phyloP scores from a whole-genome alignment of 2,888 invertebrate species.

The Rhogogaster chlorosoma region DNA sequence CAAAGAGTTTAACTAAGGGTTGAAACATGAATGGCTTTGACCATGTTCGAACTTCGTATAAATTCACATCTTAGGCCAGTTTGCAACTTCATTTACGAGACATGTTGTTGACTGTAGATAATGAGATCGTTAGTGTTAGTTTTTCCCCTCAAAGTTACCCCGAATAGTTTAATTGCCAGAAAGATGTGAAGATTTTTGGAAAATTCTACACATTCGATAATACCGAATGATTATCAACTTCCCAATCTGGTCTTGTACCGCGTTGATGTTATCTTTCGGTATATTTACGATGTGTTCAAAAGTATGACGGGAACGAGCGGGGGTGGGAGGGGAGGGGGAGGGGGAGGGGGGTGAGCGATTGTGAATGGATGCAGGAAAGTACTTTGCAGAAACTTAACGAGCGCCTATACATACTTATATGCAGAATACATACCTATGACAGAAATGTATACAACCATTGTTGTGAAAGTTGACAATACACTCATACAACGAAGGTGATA shows the following conservation, averaged over 20 bases:
- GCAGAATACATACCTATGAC: background rate
- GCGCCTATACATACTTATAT: background rate
- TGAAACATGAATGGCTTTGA: background rate
- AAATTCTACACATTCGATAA: background rate
- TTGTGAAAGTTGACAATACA: constrained; percentile 24
- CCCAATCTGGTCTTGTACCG: background rate
- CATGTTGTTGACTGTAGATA: background rate
- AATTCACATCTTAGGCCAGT: background rate
- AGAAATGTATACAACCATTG: constrained; percentile 1
- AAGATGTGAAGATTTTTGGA: background rate
- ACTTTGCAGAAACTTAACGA: constrained; percentile 34
- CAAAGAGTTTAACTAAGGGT: background rate
- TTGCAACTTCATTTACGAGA: background rate
- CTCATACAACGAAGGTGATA: background rate
- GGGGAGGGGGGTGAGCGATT: background rate
- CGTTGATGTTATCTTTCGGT: constrained; percentile 19
- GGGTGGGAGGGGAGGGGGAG: background rate
- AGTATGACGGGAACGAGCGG: constrained; percentile 5
- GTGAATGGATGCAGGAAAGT: constrained; percentile 31
- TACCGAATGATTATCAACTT: background rate
- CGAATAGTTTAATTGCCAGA: background rate
- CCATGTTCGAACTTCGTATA: background rate
- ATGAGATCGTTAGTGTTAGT: background rate
- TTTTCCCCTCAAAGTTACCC: background rate
- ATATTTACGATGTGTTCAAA: constrained; percentile 30